A percentile compares a stretch with the other conserved stretches of the same genome.
Evolutionary conservation across 2,888 invertebrate species (phyloP).

Genomic region (Arge pagana): DNA sequence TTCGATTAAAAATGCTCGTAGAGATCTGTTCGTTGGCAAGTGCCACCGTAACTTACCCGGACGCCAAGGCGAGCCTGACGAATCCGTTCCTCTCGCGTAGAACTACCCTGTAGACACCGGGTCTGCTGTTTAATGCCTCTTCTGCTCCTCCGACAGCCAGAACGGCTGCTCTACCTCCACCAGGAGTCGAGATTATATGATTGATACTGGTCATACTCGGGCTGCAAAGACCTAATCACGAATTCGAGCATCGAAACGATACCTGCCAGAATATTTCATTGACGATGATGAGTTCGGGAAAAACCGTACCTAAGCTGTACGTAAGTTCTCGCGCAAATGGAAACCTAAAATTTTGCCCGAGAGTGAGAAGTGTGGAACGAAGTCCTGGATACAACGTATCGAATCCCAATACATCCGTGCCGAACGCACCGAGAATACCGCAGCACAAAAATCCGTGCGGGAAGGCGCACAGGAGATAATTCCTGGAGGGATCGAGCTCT

Average conservation of each 20-base stretch:
- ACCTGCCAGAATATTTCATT: neutral
- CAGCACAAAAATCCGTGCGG: slow-evolving; percentile 89
- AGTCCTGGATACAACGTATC: slow-evolving; percentile 67
- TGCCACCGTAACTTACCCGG: slow-evolving; percentile 78
- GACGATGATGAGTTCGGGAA: slow-evolving; percentile 7
- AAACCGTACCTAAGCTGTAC: slow-evolving; percentile 61
- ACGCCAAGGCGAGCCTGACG: slow-evolving; percentile 71
- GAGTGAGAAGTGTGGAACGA: slow-evolving; percentile 66
- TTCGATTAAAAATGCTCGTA: too few relatives aligned
- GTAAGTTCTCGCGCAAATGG: slow-evolving; percentile 75
- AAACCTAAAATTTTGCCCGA: slow-evolving; percentile 73
- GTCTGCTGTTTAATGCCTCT: slow-evolving; percentile 82
- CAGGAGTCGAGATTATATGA: slow-evolving; percentile 61
- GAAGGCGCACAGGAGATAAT: slow-evolving; percentile 86
- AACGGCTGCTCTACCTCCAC: slow-evolving; percentile 67
- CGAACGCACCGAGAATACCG: slow-evolving; percentile 80
- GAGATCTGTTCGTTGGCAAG: too few relatives aligned
- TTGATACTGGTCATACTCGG: slow-evolving; percentile 71
- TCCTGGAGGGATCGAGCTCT: too few relatives aligned
- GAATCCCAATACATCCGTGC: slow-evolving; percentile 67
- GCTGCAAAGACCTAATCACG: slow-evolving; percentile 61
- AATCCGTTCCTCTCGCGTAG: slow-evolving; percentile 80
- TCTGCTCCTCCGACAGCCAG: slow-evolving; percentile 88
- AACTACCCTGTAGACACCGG: slow-evolving; percentile 73
- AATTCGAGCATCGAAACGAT: neutral